Evolutionary conservation across 2,888 invertebrate species (phyloP).

Genomic region (Meganola albula): DNA sequence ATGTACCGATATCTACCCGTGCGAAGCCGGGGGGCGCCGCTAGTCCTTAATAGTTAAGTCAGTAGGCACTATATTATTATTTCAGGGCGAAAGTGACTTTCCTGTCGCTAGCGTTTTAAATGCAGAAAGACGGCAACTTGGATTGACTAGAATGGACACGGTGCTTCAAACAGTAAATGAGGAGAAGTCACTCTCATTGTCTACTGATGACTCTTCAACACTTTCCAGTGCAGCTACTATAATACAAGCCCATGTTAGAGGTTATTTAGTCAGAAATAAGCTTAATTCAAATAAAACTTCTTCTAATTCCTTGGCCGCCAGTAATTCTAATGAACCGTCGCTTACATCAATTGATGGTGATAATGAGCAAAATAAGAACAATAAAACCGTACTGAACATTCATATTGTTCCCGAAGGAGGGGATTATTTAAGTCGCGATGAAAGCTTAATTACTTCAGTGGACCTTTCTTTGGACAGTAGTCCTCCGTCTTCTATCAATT

Average conservation of each 20-base stretch:
- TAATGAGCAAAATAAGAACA: conserved; percentile 45
- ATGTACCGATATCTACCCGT: too few relatives aligned
- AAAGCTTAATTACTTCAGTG: conserved; percentile 61
- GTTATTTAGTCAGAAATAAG: conserved; percentile 80
- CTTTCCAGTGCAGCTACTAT: conserved; percentile 79
- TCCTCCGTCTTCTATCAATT: conserved; percentile 58
- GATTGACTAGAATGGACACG: conserved; percentile 64
- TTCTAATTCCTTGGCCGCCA: conserved; percentile 45
- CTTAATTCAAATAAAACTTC: conserved; percentile 63
- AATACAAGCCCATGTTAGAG: conserved; percentile 83
- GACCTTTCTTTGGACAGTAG: conserved; percentile 64
- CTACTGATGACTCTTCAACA: conserved; percentile 71
- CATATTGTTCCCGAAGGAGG: conserved; percentile 65
- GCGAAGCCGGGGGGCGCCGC: too few relatives aligned
- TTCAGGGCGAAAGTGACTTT: conserved; percentile 49
- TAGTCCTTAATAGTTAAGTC: conserved; percentile 12
- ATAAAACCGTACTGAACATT: conserved; percentile 65
- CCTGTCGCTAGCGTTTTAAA: conserved; percentile 32
- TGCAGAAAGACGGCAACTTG: conserved; percentile 55
- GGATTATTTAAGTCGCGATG: conserved; percentile 60
- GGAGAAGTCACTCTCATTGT: conserved; percentile 68
- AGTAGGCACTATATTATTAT: conserved; percentile 23
- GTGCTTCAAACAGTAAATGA: conserved; percentile 73
- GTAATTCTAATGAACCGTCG: conserved; percentile 52
- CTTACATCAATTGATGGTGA: conserved; percentile 51